A percentile compares a stretch with the other conserved stretches of the same genome.
phyloP scores from a whole-genome alignment of 2,113 vertebrate genomes.

The Anolis sagrei region DNA sequence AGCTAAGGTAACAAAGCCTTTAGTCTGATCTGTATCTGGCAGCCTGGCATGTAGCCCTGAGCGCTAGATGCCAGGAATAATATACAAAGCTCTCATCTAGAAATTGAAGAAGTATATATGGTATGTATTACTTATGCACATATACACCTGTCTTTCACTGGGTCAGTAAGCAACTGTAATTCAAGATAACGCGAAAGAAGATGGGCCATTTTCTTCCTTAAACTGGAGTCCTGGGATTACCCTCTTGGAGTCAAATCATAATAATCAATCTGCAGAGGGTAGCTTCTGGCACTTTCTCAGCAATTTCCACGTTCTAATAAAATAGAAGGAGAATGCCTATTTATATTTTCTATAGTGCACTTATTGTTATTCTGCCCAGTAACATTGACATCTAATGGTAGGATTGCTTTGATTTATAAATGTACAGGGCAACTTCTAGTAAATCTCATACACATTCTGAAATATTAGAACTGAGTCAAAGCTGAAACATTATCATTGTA shows the following conservation, averaged over 20 bases:
- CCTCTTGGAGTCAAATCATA: not conserved
- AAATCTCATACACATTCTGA: no score
- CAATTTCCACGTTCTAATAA: not conserved
- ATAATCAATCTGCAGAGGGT: constrained; percentile 7
- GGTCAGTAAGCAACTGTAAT: no score
- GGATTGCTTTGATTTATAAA: not conserved
- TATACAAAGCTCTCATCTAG: not conserved
- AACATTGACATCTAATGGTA: not conserved
- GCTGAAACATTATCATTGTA: not conserved
- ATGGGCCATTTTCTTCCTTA: not conserved
- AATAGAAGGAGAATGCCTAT: not conserved
- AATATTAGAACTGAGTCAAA: not conserved
- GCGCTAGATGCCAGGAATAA: not conserved
- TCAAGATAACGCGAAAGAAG: not conserved
- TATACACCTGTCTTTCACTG: not conserved
- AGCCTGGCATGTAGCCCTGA: not conserved
- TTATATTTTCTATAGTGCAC: not conserved
- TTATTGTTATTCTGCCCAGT: not conserved
- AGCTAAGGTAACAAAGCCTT: not conserved
- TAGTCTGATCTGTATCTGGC: not conserved
- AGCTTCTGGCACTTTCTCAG: not conserved
- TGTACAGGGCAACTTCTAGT: not conserved
- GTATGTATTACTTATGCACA: not conserved
- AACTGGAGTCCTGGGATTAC: not conserved
- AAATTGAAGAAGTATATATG: not conserved